phyloP scores from a whole-genome alignment of 1,140 invertebrate genomes.

The Scaptomyza montana region DNA sequence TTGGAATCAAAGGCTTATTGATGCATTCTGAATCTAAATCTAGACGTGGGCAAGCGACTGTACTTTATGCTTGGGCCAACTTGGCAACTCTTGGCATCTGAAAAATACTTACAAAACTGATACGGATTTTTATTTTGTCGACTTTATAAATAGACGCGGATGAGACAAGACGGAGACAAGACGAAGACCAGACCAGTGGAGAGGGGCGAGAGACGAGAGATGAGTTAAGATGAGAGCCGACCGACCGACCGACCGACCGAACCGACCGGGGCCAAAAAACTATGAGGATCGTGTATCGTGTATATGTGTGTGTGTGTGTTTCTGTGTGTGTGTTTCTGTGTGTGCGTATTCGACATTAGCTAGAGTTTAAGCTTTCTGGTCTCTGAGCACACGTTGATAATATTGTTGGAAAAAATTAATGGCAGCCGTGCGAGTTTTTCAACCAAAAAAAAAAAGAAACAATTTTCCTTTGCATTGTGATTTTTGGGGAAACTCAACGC shows the following conservation, averaged over 20 bases:
- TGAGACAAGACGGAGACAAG: conserved; percentile 32
- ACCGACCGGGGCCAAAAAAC: conserved; percentile 9
- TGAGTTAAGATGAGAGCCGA: conserved; percentile 11
- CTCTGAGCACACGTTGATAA: conserved; percentile 15
- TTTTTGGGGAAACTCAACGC: conserved; percentile 63
- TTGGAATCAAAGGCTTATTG: too few relatives aligned
- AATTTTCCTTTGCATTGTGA: conserved; percentile 21
- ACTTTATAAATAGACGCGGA: conserved; percentile 77
- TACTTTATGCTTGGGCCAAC: conserved; percentile 62
- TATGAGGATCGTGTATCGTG: conserved; percentile 45
- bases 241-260: background rate
- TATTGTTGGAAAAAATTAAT: conserved; percentile 8
- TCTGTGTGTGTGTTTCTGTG: background rate
- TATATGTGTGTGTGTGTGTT: background rate
- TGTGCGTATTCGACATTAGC: conserved; percentile 5
- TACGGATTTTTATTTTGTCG: conserved; percentile 41
- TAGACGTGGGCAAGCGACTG: conserved; percentile 56
- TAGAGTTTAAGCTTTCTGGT: conserved; percentile 41
- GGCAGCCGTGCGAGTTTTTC: conserved; percentile 16
- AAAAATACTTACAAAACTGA: conserved; percentile 39
- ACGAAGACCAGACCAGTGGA: conserved; percentile 12
- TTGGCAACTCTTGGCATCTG: conserved; percentile 69
- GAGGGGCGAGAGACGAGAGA: conserved; percentile 13
- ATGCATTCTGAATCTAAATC: conserved; percentile 5
- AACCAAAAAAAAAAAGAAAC: background rate